Evolutionary conservation across 2,797 vertebrate genomes (phyloP).

Genomic region (Scleropages formosus): DNA sequence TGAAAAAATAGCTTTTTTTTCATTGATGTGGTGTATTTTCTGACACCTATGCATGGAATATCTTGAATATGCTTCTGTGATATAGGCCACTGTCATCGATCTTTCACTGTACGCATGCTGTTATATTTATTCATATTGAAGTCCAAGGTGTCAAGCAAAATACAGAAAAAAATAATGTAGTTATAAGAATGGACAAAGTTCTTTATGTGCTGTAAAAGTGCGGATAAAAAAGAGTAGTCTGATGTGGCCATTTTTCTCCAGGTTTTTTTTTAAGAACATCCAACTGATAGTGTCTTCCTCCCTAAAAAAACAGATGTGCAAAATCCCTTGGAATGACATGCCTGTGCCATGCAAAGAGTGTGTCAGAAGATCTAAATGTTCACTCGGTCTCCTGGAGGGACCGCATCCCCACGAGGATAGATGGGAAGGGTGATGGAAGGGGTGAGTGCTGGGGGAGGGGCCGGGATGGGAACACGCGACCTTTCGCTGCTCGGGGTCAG

Average conservation of each 20-base stretch:
- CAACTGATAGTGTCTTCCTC: constrained; percentile 52
- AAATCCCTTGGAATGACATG: constrained; percentile 37
- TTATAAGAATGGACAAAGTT: too few species aligned
- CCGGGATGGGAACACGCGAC: constrained; percentile 27
- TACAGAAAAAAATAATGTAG: too few species aligned
- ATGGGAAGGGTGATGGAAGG: constrained; percentile 6
- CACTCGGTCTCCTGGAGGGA: constrained; percentile 30
- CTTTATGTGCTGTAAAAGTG: not conserved
- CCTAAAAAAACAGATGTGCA: constrained; percentile 39
- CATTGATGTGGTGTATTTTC: too few species aligned
- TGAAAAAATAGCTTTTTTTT: too few species aligned
- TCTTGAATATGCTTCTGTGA: too few species aligned
- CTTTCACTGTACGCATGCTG: too few species aligned
- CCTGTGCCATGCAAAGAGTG: not conserved
- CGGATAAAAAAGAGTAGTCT: not conserved
- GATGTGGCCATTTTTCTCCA: constrained; percentile 5
- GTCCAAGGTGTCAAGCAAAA: too few species aligned
- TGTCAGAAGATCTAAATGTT: constrained; percentile 30
- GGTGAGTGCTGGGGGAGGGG: not conserved
- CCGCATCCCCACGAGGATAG: constrained; percentile 13
- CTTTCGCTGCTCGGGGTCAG: constrained; percentile 28
- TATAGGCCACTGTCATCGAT: too few species aligned
- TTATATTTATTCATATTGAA: too few species aligned
- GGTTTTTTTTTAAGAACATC: constrained; percentile 32
- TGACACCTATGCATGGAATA: too few species aligned